These are phyloP conservation scores for Florisuga fusca DNA, from an alignment of 2,797 vertebrate genomes.

Conservation along the genomic window DNA sequence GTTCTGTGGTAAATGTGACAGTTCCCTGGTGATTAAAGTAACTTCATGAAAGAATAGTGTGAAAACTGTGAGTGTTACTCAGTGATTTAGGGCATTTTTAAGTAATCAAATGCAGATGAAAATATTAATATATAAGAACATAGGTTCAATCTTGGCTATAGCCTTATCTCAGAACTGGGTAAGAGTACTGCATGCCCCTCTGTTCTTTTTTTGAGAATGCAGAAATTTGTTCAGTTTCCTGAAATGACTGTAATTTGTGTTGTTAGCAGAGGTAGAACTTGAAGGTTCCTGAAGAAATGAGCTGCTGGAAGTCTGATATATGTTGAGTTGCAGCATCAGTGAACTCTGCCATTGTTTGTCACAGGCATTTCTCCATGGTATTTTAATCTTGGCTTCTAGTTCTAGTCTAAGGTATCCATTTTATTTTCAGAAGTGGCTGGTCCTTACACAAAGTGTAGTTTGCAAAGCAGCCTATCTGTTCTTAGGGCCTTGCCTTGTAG, in stretches of 20 bases:
- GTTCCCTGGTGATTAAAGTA: background rate
- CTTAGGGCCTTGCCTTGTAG: background rate
- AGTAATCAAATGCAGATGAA: background rate
- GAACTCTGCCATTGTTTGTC: background rate
- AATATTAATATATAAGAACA: background rate
- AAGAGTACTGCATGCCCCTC: background rate
- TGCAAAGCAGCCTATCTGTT: background rate
- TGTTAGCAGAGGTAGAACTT: background rate
- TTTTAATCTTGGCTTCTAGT: background rate
- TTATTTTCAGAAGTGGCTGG: background rate
- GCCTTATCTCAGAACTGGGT: background rate
- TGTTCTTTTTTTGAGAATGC: background rate
- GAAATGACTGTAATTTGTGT: background rate
- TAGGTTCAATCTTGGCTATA: background rate
- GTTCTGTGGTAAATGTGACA: background rate
- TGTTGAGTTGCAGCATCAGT: background rate
- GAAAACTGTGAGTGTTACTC: background rate
- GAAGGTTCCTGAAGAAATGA: background rate
- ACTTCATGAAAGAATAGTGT: background rate
- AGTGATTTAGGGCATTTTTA: background rate
- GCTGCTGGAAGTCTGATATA: background rate
- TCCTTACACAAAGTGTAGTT: background rate
- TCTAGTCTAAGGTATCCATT: background rate
- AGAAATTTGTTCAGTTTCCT: background rate
- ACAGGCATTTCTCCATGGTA: background rate